Evolutionary conservation across 1,140 invertebrate genomes (phyloP).

Genomic region (Papilio polyxenes): DNA sequence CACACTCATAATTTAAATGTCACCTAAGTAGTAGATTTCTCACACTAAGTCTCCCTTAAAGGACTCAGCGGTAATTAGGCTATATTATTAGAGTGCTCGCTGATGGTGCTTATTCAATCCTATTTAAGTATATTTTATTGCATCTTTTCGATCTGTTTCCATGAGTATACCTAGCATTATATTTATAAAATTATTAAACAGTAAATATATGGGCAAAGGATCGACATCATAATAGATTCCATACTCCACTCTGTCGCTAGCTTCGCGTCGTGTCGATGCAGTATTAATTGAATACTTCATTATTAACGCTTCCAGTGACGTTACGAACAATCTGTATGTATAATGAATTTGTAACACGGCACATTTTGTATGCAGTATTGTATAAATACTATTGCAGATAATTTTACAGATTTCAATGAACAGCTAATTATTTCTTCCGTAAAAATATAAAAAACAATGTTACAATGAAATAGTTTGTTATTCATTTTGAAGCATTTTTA

Average conservation of each 20-base stretch:
- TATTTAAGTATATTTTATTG: background rate
- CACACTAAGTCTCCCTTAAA: too few relatives aligned
- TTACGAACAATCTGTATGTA: background rate
- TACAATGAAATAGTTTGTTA: background rate
- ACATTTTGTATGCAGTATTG: background rate
- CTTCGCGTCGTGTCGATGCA: background rate
- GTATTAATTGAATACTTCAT: conserved; percentile 8
- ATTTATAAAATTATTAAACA: background rate
- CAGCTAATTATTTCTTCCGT: too few relatives aligned
- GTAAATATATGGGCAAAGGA: background rate
- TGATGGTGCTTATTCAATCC: too few relatives aligned
- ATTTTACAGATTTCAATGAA: background rate
- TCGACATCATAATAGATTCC: background rate
- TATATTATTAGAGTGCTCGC: too few relatives aligned
- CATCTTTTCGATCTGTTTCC: too few relatives aligned
- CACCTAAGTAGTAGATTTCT: background rate
- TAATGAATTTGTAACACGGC: background rate
- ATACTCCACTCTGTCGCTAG: background rate
- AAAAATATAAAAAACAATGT: too few relatives aligned
- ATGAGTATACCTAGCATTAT: background rate
- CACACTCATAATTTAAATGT: background rate
- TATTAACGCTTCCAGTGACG: background rate
- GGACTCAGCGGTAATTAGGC: too few relatives aligned
- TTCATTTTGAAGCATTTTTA: too few relatives aligned
- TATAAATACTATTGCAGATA: background rate